phyloP scores from a whole-genome alignment of 1,140 invertebrate species.

The Babylonia areolata region DNA sequence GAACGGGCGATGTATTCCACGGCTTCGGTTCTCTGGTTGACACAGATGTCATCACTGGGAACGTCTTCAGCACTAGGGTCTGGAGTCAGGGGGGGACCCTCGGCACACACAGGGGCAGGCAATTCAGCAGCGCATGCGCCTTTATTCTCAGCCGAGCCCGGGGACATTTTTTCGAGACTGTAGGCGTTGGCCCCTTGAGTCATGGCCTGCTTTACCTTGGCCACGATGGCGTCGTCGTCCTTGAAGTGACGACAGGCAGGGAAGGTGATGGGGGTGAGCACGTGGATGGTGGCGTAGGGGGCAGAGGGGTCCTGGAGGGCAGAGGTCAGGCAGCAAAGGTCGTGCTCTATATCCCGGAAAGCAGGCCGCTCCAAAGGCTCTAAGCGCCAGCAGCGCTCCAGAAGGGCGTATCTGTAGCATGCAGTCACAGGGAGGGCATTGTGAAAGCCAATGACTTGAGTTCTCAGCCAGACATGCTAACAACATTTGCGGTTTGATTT shows the following conservation, averaged over 20 bases:
- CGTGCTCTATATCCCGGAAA: conserved; percentile 7
- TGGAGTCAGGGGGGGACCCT: no score
- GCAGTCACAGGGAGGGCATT: not conserved
- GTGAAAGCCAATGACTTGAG: no score
- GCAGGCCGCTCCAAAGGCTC: conserved; percentile 14
- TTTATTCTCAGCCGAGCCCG: not conserved
- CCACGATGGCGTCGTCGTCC: conserved; percentile 17
- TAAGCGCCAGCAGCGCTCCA: conserved; percentile 35
- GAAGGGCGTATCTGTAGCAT: conserved; percentile 27
- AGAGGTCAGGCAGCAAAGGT: not conserved
- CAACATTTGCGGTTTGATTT: no score
- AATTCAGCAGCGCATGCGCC: not conserved
- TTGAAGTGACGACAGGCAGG: conserved; percentile 25
- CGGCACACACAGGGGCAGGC: not conserved
- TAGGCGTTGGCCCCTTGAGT: not conserved
- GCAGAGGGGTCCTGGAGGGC: not conserved
- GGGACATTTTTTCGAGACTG: not conserved
- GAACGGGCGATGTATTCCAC: no score
- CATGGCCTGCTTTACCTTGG: not conserved
- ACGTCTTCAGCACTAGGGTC: no score
- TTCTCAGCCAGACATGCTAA: no score
- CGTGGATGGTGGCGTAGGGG: not conserved
- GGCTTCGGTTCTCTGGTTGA: not conserved
- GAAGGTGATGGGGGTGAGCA: conserved; percentile 4
- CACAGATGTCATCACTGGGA: not conserved